A percentile compares a stretch with the other conserved stretches of the same genome.
These are phyloP conservation scores for Eurytoma californica DNA, from an alignment of 2,888 invertebrate genomes.

Conservation along the genomic window DNA sequence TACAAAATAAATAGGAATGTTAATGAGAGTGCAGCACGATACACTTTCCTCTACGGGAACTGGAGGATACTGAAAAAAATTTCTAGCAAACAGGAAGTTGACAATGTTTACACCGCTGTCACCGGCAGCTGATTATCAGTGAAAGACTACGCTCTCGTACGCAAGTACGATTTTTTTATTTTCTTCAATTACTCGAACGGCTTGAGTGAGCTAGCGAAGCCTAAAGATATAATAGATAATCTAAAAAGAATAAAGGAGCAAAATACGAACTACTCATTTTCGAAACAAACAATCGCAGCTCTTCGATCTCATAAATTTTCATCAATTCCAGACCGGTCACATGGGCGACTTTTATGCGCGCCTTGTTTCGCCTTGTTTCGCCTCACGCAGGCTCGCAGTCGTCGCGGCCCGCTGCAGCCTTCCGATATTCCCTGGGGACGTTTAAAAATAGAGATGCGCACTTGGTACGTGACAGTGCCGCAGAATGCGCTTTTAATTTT, in stretches of 20 bases:
- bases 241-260: neutral
- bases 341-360: neutral
- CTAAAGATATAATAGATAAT: no score
- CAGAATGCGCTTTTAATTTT: constrained; percentile 45
- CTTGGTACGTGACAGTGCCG: constrained; percentile 33
- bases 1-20: constrained; percentile 54
- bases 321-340: constrained; percentile 6
- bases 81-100: constrained; percentile 19
- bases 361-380: no score
- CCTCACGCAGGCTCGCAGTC: no score
- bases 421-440: neutral
- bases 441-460: constrained; percentile 52
- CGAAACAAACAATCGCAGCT: constrained; percentile 31
- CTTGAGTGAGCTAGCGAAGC: no score
- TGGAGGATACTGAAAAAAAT: no score
- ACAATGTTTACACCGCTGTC: neutral
- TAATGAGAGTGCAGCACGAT: constrained; percentile 26
- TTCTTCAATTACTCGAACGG: no score
- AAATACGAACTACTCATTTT: constrained; percentile 9
- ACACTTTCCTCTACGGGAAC: neutral
- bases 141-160: neutral
- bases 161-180: no score
- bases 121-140: neutral
- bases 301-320: constrained; percentile 40
- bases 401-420: no score